Evolutionary conservation across 1,140 invertebrate species (phyloP).

Genomic region (Ceratina calcarata): DNA sequence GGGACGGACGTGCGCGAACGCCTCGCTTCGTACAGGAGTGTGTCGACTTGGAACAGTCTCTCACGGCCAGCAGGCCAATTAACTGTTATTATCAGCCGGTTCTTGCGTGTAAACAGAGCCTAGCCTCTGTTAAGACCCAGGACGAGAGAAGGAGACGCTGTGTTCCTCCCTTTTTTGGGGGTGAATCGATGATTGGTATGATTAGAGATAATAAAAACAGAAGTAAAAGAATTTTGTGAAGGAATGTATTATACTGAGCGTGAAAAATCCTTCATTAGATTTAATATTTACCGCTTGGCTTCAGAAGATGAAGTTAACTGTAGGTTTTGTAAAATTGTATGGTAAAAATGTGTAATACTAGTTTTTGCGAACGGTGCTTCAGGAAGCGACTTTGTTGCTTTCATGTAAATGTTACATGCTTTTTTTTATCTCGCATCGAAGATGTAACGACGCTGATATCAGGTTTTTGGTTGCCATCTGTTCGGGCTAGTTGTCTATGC

Average conservation of each 20-base stretch:
- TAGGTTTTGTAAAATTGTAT: too few relatives aligned
- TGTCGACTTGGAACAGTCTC: constrained; percentile 51
- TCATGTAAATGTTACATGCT: too few relatives aligned
- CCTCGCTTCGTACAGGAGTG: constrained; percentile 40
- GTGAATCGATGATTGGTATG: not conserved
- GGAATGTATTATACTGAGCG: too few relatives aligned
- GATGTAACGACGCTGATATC: not conserved
- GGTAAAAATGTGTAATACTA: too few relatives aligned
- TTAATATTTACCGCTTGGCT: too few relatives aligned
- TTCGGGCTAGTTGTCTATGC: not conserved
- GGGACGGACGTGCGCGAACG: constrained; percentile 20
- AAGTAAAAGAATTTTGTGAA: too few relatives aligned
- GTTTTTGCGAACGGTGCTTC: not conserved
- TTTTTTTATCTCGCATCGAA: not conserved
- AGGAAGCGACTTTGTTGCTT: not conserved
- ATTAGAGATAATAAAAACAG: too few relatives aligned
- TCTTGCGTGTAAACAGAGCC: constrained; percentile 67
- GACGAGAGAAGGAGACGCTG: not conserved
- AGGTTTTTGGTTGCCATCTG: not conserved
- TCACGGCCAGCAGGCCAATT: constrained; percentile 67
- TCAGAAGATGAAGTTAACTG: too few relatives aligned
- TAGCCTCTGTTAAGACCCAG: not conserved
- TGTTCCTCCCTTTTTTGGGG: not conserved
- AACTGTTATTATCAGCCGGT: constrained; percentile 72
- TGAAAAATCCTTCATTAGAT: too few relatives aligned